Conservation (phyloP, 2,113 vertebrate genomes). For the Meleagris gallopavo region DNA sequence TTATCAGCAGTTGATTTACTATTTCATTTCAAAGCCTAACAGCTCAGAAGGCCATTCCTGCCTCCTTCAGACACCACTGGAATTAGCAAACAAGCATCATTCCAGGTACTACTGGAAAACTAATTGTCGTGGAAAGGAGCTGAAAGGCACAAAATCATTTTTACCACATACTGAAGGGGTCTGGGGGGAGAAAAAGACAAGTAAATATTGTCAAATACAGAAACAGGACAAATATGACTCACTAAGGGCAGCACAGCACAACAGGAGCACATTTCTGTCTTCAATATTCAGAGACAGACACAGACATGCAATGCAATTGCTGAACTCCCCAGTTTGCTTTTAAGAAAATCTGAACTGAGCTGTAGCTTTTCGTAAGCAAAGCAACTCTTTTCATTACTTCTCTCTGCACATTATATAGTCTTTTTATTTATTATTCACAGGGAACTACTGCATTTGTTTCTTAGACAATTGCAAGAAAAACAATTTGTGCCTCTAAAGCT, state of each 20-base stretch:
- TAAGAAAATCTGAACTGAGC: background rate
- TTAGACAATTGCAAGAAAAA: slow-evolving; percentile 25
- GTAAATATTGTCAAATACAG: slow-evolving; percentile 23
- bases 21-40: slow-evolving; percentile 78
- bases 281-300: background rate
- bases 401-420: background rate
- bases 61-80: slow-evolving; percentile 81
- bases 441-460: background rate
- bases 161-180: background rate
- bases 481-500: slow-evolving; percentile 6
- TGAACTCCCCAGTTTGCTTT: background rate
- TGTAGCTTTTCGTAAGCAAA: background rate
- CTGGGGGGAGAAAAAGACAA: background rate
- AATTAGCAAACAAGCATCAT: slow-evolving; percentile 83
- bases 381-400: background rate
- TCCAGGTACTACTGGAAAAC: slow-evolving; percentile 8
- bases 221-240: background rate
- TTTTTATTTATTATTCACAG: slow-evolving; percentile 47
- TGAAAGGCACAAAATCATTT: background rate
- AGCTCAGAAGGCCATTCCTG: slow-evolving; percentile 77
- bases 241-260: background rate
- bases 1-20: slow-evolving; percentile 92
- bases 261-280: background rate
- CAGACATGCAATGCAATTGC: background rate
- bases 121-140: slow-evolving; percentile 51